These are phyloP conservation scores for Philotrypesis tridentata DNA, from an alignment of 1,140 invertebrate species.

Conservation along the genomic window DNA sequence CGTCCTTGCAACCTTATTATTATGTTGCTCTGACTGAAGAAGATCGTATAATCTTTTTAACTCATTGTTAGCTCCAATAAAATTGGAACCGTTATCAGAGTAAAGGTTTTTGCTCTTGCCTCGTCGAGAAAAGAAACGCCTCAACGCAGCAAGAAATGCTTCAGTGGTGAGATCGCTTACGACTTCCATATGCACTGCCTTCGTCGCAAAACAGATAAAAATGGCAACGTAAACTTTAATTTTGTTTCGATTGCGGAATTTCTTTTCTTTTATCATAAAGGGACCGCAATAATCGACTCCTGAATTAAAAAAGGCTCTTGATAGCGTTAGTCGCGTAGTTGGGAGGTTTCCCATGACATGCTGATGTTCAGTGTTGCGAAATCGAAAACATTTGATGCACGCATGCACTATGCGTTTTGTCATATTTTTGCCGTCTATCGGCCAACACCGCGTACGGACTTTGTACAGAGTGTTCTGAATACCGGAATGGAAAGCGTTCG, in stretches of 20 bases:
- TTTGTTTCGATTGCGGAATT: not conserved
- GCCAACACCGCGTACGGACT: not conserved
- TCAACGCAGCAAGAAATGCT: not conserved
- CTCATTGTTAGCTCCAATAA: not conserved
- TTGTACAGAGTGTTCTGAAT: not conserved
- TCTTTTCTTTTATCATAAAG: constrained; percentile 15
- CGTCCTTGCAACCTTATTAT: not conserved
- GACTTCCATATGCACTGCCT: not conserved
- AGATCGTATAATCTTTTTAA: no score
- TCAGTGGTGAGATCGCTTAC: not conserved
- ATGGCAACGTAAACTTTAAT: not conserved
- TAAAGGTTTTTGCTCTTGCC: not conserved
- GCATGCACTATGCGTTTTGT: not conserved
- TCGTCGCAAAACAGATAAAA: not conserved
- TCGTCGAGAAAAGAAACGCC: not conserved
- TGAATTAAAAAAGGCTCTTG: not conserved
- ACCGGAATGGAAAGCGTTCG: not conserved
- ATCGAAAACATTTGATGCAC: not conserved
- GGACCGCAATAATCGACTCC: constrained; percentile 1
- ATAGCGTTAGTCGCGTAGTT: not conserved
- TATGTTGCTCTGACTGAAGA: not conserved
- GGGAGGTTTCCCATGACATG: constrained; percentile 6
- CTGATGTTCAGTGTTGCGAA: not conserved
- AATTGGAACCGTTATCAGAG: not conserved
- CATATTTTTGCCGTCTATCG: not conserved